Percentiles rank a stretch among this genome's conserved stretches.
Conservation (phyloP, 2,797 vertebrate species). For the Allobates femoralis region DNA sequence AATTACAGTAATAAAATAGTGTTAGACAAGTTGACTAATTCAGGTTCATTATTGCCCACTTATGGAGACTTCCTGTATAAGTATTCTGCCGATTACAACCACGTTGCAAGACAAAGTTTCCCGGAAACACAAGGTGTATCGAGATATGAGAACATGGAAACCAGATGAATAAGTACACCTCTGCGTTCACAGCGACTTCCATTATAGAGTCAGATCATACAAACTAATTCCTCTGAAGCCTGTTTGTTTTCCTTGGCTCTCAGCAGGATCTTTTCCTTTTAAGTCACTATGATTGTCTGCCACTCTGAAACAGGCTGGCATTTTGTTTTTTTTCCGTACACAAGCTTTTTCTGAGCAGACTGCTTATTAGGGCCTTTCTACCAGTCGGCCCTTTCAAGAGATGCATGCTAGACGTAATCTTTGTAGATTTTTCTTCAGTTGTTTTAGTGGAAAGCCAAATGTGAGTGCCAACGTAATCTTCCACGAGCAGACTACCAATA, state of each 20-base stretch:
- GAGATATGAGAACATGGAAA: background rate
- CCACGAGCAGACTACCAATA: conserved; percentile 39
- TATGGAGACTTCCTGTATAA: background rate
- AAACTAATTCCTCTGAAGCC: background rate
- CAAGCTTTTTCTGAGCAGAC: conserved; percentile 30
- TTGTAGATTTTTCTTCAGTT: conserved; percentile 40
- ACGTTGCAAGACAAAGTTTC: background rate
- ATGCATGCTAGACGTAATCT: conserved; percentile 48
- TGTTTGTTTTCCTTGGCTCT: conserved; percentile 29
- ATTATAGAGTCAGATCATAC: background rate
- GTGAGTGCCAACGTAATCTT: conserved; percentile 39
- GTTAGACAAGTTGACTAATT: background rate
- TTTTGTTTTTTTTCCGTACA: conserved; percentile 43
- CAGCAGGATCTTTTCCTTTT: conserved; percentile 32
- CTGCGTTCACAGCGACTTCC: background rate
- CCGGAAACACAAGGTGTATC: too few species aligned
- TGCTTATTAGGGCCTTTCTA: conserved; percentile 15
- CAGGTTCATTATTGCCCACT: background rate
- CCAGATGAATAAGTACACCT: too few species aligned
- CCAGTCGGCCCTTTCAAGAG: conserved; percentile 48
- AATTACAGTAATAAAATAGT: background rate
- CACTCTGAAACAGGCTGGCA: conserved; percentile 37
- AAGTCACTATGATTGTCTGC: conserved; percentile 30
- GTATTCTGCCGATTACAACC: background rate
- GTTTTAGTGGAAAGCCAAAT: conserved; percentile 34